Evolutionary conservation across 2,888 invertebrate genomes (phyloP).

Genomic region (Gryllus longicercus): DNA sequence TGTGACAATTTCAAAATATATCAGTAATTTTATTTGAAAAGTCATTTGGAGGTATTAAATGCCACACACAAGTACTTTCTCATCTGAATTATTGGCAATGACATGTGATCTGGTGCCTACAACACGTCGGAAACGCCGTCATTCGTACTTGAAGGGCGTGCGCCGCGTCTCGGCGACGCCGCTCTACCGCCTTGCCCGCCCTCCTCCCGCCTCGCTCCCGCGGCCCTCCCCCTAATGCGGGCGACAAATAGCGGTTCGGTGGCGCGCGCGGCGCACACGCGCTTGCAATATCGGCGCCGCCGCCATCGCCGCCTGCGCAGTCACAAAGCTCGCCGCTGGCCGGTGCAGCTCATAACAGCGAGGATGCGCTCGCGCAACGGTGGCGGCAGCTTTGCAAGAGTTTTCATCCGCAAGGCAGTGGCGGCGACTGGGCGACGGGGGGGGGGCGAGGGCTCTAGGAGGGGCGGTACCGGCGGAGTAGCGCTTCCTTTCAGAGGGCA

Average conservation of each 20-base stretch:
- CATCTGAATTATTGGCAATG: no score
- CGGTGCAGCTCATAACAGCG: not conserved
- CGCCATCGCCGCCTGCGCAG: not conserved
- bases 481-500: no score
- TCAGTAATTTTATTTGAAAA: no score
- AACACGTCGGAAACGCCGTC: not conserved
- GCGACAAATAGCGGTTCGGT: not conserved
- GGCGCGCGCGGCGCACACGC: not conserved
- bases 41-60: no score
- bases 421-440: not conserved
- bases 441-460: not conserved
- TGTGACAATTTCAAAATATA: no score
- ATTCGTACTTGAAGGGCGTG: not conserved
- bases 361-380: not conserved
- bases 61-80: no score
- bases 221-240: not conserved
- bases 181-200: not conserved
- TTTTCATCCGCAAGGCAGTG: slow-evolving; percentile 1
- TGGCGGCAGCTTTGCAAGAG: not conserved
- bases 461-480: not conserved
- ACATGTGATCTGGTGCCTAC: no score
- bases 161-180: not conserved
- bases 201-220: not conserved
- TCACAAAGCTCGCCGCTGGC: slow-evolving; percentile 17
- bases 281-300: not conserved